Evolutionary conservation across 2,888 invertebrate genomes (phyloP).

Genomic region (Amiota minor): DNA sequence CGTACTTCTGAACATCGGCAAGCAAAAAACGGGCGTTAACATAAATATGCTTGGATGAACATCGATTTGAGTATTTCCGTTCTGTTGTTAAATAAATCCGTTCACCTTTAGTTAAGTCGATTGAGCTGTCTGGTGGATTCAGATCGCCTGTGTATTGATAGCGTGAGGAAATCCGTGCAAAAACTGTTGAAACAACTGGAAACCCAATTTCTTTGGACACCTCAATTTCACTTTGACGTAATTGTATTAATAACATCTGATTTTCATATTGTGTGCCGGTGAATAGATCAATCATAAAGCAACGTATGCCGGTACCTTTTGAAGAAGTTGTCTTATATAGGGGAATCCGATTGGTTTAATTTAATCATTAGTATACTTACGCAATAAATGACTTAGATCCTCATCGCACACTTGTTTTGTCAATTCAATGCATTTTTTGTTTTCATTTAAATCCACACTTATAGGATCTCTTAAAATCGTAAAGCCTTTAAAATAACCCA

Average conservation of each 20-base stretch:
- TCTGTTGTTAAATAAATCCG: constrained; percentile 53
- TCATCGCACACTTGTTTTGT: constrained; percentile 33
- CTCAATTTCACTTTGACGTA: constrained; percentile 59
- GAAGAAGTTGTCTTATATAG: neutral
- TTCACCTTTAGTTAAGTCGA: constrained; percentile 42
- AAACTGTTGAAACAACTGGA: constrained; percentile 59
- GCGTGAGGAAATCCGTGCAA: constrained; percentile 64
- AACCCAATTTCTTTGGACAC: constrained; percentile 58
- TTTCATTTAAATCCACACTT: constrained; percentile 47
- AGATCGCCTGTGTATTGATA: constrained; percentile 62
- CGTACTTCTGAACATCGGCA: constrained; percentile 52
- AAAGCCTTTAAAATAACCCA: constrained; percentile 59
- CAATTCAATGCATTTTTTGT: constrained; percentile 61
- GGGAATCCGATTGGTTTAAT: neutral
- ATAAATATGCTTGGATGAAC: constrained; percentile 50
- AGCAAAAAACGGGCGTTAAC: constrained; percentile 66
- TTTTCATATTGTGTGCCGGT: constrained; percentile 55
- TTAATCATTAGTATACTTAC: constrained; percentile 47
- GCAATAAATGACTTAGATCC: constrained; percentile 45
- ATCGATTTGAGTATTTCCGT: constrained; percentile 50
- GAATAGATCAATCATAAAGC: constrained; percentile 65
- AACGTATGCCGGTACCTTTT: constrained; percentile 57
- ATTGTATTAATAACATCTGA: constrained; percentile 55
- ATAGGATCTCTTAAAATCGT: constrained; percentile 51
- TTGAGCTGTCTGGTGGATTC: neutral